Conservation (phyloP, 2,113 vertebrate genomes). For the Trogon surrucura region DNA sequence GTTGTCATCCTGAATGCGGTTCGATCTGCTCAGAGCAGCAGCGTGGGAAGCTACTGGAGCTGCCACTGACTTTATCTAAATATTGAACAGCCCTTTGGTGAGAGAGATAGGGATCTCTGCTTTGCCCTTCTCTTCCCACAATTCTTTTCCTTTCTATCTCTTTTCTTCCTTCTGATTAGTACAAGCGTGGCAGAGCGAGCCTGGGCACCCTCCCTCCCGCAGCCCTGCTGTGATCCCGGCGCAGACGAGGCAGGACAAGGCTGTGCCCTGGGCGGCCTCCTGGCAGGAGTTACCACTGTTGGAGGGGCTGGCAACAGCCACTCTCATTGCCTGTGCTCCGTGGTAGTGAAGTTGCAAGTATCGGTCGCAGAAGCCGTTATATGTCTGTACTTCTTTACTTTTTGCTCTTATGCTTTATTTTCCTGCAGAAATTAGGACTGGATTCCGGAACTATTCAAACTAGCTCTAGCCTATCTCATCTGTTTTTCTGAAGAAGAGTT, state of each 20-base stretch:
- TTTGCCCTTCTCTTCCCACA: neutral
- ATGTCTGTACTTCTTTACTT: neutral
- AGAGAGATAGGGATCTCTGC: neutral
- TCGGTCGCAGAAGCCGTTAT: neutral
- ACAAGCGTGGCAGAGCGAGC: neutral
- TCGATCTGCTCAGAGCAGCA: neutral
- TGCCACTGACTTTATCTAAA: neutral
- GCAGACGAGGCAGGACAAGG: neutral
- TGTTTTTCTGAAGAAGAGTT: neutral
- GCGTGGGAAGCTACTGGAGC: neutral
- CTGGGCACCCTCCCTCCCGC: neutral
- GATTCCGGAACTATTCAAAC: neutral
- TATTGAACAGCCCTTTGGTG: neutral
- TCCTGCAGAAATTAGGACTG: neutral
- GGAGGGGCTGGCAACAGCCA: constrained; percentile 15
- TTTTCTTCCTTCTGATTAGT: neutral
- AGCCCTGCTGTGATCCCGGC: rapidly evolving
- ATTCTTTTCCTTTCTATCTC: constrained; percentile 1
- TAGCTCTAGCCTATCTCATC: neutral
- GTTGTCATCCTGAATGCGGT: neutral
- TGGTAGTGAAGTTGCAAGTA: neutral
- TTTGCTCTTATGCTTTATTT: neutral
- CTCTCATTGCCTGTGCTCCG: neutral
- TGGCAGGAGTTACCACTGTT: neutral
- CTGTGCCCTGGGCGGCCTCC: neutral